Conservation (phyloP, 2,888 invertebrate species). For the Parelbella ahira region DNA sequence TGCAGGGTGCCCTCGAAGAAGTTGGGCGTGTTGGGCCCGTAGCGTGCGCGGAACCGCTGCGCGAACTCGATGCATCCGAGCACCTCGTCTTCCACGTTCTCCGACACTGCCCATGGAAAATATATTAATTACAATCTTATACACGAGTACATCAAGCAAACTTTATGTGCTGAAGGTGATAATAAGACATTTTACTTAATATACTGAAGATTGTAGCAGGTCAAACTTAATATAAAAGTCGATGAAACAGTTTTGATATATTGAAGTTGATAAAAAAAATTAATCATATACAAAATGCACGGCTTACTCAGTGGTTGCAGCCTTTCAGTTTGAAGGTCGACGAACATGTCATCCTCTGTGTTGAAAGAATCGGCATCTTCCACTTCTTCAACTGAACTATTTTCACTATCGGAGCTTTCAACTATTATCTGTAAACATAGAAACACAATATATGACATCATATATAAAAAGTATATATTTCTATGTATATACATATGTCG, state of each 20-base stretch:
- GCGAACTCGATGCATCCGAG: constrained; percentile 92
- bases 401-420: constrained; percentile 84
- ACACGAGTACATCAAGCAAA: no score
- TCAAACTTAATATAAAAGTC: no score
- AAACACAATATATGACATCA: no score
- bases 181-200: no score
- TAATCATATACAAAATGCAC: neutral
- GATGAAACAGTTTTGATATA: no score
- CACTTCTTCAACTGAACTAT: constrained; percentile 91
- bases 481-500: no score
- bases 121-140: no score
- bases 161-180: no score
- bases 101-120: no score
- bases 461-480: no score
- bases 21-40: constrained; percentile 92
- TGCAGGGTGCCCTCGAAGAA: constrained; percentile 96
- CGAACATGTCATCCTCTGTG: constrained; percentile 93
- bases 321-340: constrained; percentile 85
- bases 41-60: constrained; percentile 91
- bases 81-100: constrained; percentile 91
- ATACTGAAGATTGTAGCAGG: no score
- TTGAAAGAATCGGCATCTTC: constrained; percentile 92
- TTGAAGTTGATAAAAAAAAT: no score
- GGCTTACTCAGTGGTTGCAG: constrained; percentile 88
- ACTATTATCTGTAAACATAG: constrained; percentile 84